Conservation (phyloP, 1,140 invertebrate species). For the Brachionus paranguensis region DNA sequence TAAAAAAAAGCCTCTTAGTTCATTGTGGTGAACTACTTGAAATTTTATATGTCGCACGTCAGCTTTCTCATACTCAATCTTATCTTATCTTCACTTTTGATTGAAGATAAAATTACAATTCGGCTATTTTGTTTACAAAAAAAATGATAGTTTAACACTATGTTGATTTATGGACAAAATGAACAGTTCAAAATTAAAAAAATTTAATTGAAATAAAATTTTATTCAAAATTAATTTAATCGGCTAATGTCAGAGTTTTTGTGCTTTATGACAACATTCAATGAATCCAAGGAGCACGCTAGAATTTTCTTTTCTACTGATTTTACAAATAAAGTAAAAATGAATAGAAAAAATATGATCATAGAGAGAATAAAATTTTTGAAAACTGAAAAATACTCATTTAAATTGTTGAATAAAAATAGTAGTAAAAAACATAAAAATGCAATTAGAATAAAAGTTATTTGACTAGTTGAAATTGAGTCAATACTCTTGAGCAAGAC, state of each 20-base stretch:
- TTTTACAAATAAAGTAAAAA: neutral
- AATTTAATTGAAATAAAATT: neutral
- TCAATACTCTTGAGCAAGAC: conserved; percentile 9
- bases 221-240: neutral
- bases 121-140: neutral
- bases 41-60: neutral
- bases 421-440: conserved; percentile 27
- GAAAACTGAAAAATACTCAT: neutral
- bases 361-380: conserved; percentile 23
- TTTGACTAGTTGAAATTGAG: neutral
- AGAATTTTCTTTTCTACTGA: conserved; percentile 14
- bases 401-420: conserved; percentile 35
- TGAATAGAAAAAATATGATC: conserved; percentile 19
- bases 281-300: neutral
- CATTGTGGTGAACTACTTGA: neutral
- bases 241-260: neutral
- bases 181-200: neutral
- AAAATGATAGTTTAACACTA: neutral
- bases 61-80: neutral
- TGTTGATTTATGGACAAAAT: neutral
- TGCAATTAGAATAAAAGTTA: neutral
- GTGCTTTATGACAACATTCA: neutral
- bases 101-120: neutral
- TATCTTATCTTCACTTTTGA: neutral
- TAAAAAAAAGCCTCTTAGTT: neutral